These are phyloP conservation scores for Rotaria macrura DNA, from an alignment of 2,888 invertebrate species.

Conservation along the genomic window DNA sequence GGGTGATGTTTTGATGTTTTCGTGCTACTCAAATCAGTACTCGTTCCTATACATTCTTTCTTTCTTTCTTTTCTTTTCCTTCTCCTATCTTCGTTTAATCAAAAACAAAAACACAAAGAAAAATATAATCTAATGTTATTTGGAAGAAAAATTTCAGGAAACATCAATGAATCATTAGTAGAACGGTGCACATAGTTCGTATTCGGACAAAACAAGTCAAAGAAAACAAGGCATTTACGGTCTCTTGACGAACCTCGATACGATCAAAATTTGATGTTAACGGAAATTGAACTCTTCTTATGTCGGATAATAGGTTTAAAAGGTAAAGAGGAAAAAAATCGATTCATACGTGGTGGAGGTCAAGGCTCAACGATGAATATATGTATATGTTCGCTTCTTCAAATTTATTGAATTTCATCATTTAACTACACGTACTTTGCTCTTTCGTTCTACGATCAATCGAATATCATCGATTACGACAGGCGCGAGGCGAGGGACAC, in stretches of 20 bases:
- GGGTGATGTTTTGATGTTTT: background rate
- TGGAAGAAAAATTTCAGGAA: background rate
- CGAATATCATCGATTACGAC: slow-evolving; percentile 12
- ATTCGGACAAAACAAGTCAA: background rate
- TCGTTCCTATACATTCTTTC: background rate
- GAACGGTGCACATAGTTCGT: background rate
- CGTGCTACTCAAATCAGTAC: background rate
- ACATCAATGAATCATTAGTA: background rate
- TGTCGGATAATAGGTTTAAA: background rate
- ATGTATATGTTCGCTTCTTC: background rate
- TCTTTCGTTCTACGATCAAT: background rate
- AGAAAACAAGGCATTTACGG: no score
- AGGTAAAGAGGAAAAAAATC: background rate
- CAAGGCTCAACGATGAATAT: background rate
- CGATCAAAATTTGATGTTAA: background rate
- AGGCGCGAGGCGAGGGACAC: slow-evolving; percentile 2
- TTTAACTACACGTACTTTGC: background rate
- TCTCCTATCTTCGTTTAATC: background rate
- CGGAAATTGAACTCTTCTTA: background rate
- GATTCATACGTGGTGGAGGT: background rate
- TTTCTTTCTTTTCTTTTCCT: background rate
- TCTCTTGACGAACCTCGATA: background rate
- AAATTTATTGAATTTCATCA: background rate
- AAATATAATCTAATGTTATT: background rate
- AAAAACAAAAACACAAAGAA: background rate